A percentile compares a stretch with the other conserved stretches of the same genome.
Evolutionary conservation across 2,797 vertebrate genomes (phyloP).

Genomic region (Cyclura pinguis): DNA sequence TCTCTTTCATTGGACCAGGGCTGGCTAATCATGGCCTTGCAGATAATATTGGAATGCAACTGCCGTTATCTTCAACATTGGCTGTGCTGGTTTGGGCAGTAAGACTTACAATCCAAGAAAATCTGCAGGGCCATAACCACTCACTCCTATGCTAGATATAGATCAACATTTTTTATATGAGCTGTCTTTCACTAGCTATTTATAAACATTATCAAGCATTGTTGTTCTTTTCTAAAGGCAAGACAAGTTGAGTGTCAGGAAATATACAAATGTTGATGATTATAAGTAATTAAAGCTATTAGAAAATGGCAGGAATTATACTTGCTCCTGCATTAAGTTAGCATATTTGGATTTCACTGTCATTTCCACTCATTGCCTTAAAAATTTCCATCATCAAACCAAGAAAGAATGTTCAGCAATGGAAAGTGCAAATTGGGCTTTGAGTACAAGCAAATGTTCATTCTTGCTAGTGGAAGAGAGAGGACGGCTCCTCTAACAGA

Average conservation of each 20-base stretch:
- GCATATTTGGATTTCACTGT: neutral
- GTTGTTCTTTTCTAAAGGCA: neutral
- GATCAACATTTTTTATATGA: neutral
- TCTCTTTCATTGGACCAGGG: neutral
- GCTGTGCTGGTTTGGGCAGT: neutral
- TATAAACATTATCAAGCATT: neutral
- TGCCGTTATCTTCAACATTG: neutral
- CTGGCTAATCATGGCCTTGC: neutral
- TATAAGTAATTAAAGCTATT: conserved; percentile 15
- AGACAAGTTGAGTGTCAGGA: conserved; percentile 18
- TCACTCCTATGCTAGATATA: no score
- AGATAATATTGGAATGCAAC: no score
- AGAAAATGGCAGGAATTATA: conserved; percentile 20
- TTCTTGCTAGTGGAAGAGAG: no score
- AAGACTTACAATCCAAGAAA: no score
- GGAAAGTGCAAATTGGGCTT: neutral
- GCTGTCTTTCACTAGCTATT: neutral
- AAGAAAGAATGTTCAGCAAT: neutral
- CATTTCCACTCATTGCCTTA: neutral
- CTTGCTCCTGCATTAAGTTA: conserved; percentile 7
- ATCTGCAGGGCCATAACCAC: no score
- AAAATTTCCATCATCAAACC: conserved; percentile 1
- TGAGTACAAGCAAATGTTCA: no score
- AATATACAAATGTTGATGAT: conserved; percentile 23
- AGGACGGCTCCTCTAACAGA: no score